phyloP scores from a whole-genome alignment of 2,888 invertebrate genomes.

The Cheilosia variabilis region DNA sequence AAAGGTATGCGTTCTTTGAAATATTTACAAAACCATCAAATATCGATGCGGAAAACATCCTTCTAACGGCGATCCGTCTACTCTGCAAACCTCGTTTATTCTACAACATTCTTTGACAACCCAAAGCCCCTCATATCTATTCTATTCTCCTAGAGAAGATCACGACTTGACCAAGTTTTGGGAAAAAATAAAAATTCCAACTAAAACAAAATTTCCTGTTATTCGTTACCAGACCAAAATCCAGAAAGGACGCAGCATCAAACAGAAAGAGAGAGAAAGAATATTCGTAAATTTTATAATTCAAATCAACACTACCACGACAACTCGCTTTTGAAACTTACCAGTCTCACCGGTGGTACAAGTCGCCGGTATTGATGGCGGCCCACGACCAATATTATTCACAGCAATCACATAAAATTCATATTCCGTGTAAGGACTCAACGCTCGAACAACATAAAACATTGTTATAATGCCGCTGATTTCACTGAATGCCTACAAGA shows the following conservation, averaged over 20 bases:
- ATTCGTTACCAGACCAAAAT: constrained; percentile 77
- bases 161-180: constrained; percentile 6
- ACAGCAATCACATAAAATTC: constrained; percentile 98
- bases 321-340: constrained; percentile 84
- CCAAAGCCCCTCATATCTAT: not conserved
- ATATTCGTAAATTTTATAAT: constrained; percentile 8
- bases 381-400: constrained; percentile 96
- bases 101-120: not conserved
- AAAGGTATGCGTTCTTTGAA: no score
- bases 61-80: no score
- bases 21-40: no score
- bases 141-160: not conserved
- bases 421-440: constrained; percentile 97
- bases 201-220: constrained; percentile 57
- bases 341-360: constrained; percentile 99
- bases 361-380: constrained; percentile 93
- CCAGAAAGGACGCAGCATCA: constrained; percentile 78
- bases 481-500: constrained; percentile 92
- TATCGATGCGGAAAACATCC: no score
- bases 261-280: constrained; percentile 80
- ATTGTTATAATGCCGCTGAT: constrained; percentile 96
- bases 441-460: constrained; percentile 94
- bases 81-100: no score
- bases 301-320: constrained; percentile 77
- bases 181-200: not conserved